Percentiles rank a stretch among this genome's conserved stretches.
These are phyloP conservation scores for Brachyalestes nurse DNA, from an alignment of 2,797 vertebrate genomes.

Conservation along the genomic window DNA sequence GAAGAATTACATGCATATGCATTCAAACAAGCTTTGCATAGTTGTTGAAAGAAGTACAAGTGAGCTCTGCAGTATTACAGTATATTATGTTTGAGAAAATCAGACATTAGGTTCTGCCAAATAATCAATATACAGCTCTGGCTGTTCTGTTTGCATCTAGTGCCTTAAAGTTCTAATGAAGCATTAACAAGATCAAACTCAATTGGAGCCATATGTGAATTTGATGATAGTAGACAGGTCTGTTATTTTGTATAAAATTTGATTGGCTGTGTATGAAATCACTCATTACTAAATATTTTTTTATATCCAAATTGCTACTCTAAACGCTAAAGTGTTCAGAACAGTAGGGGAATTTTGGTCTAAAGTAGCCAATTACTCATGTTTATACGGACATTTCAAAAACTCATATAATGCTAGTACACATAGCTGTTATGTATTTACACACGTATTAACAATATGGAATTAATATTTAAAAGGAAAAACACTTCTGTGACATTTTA, in stretches of 20 bases:
- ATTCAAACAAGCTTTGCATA: conserved; percentile 28
- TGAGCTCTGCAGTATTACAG: conserved; percentile 37
- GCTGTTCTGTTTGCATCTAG: conserved; percentile 34
- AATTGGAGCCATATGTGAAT: conserved; percentile 17
- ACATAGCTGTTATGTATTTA: too few relatives aligned
- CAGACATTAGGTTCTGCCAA: conserved; percentile 19
- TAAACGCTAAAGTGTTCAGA: not conserved
- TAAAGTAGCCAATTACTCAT: too few relatives aligned
- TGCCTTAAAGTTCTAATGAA: conserved; percentile 53
- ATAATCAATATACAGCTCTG: conserved; percentile 33
- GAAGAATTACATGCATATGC: conserved; percentile 28
- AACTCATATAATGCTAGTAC: too few relatives aligned
- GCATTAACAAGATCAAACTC: conserved; percentile 38
- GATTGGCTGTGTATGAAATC: conserved; percentile 30
- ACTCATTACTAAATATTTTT: not conserved
- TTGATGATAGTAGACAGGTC: conserved; percentile 2
- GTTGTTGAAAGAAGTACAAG: conserved; percentile 13
- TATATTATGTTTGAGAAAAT: conserved; percentile 35
- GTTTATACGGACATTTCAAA: too few relatives aligned
- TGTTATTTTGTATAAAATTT: conserved; percentile 6
- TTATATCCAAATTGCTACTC: not conserved
- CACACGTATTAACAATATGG: too few relatives aligned
- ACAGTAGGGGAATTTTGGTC: not conserved
- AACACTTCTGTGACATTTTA: too few relatives aligned
- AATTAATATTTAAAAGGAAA: too few relatives aligned